Conservation (phyloP, 1,140 invertebrate genomes). For the Colletes latitarsis region DNA sequence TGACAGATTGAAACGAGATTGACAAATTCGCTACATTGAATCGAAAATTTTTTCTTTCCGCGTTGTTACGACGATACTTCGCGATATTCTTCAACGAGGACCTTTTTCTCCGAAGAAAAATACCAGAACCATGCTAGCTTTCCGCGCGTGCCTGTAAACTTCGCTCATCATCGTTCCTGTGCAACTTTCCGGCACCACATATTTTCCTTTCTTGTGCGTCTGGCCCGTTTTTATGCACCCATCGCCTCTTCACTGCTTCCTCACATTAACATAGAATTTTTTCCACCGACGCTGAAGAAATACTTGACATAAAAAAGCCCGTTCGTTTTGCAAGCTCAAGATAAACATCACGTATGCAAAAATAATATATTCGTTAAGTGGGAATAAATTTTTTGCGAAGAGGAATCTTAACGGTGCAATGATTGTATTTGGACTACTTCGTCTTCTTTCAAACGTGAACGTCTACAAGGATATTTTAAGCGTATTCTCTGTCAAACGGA, state of each 20-base stretch:
- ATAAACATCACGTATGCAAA: background rate
- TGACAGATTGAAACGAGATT: too few species aligned
- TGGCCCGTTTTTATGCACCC: constrained; percentile 14
- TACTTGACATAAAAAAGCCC: background rate
- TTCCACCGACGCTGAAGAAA: background rate
- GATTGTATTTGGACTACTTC: too few species aligned
- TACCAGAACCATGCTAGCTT: background rate
- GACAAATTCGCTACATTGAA: background rate
- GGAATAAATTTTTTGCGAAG: background rate
- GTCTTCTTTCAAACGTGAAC: too few species aligned
- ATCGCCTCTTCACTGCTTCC: background rate
- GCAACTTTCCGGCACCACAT: constrained; percentile 15
- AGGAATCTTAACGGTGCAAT: background rate
- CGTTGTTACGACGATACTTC: background rate
- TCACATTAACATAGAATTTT: constrained; percentile 37
- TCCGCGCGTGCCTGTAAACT: constrained; percentile 17
- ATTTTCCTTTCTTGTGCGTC: constrained; percentile 7
- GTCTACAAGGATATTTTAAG: too few species aligned
- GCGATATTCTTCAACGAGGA: background rate
- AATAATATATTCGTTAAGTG: background rate
- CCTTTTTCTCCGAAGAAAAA: constrained; percentile 2
- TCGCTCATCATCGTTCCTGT: constrained; percentile 28
- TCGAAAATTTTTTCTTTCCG: too few species aligned
- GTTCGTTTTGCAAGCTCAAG: too few species aligned
- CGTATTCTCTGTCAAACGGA: too few species aligned